These are phyloP conservation scores for Cheilosia vulpina DNA, from an alignment of 2,888 invertebrate species.

Conservation along the genomic window DNA sequence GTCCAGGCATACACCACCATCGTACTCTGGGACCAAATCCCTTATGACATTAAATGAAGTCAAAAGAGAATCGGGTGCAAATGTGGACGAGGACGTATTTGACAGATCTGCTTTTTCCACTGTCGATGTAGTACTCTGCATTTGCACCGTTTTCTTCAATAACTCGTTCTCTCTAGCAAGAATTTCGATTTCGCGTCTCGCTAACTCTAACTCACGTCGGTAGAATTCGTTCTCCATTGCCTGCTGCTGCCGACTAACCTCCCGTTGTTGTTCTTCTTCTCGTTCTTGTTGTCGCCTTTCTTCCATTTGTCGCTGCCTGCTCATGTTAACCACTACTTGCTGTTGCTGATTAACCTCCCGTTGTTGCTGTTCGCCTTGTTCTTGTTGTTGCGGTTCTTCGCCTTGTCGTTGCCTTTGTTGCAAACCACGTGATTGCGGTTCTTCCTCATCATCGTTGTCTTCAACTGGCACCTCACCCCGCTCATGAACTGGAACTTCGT, in stretches of 20 bases:
- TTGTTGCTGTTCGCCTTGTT: too few relatives aligned
- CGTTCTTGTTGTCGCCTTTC: neutral
- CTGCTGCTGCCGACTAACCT: neutral
- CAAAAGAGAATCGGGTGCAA: neutral
- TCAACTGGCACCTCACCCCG: neutral
- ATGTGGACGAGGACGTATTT: too few relatives aligned
- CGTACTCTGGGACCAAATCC: conserved; percentile 10
- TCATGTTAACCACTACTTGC: neutral
- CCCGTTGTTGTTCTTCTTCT: neutral
- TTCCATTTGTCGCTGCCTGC: neutral
- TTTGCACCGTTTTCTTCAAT: neutral
- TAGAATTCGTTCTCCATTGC: neutral
- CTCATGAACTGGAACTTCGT: conserved; percentile 5
- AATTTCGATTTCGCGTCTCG: conserved; percentile 7
- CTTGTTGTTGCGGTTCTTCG: neutral
- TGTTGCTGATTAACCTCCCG: neutral
- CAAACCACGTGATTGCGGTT: neutral
- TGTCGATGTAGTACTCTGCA: neutral
- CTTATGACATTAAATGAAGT: conserved; percentile 5
- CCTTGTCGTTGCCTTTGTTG: neutral
- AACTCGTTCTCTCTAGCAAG: neutral
- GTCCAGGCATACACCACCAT: neutral
- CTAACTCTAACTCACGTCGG: conserved; percentile 1
- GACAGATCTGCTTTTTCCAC: neutral
- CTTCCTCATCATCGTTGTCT: conserved; percentile 1